phyloP scores from a whole-genome alignment of 2,888 invertebrate genomes.

The Lithophane ornitopus region DNA sequence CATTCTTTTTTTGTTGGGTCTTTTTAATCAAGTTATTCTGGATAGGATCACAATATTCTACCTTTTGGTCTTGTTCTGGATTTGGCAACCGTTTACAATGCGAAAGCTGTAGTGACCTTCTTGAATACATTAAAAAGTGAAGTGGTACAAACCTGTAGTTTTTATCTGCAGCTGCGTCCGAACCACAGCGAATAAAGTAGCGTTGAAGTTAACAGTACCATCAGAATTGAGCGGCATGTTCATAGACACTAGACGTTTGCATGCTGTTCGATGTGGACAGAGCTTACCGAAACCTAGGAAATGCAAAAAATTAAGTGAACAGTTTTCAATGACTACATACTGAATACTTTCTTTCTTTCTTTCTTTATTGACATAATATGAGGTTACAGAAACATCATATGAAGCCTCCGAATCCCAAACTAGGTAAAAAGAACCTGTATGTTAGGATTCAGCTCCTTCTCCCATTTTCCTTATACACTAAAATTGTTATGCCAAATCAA shows the following conservation, averaged over 20 bases:
- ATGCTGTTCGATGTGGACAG: slow-evolving; percentile 99
- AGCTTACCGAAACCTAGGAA: slow-evolving; percentile 98
- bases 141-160: slow-evolving; percentile 92
- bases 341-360: no score
- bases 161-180: slow-evolving; percentile 98
- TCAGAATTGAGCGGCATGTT: slow-evolving; percentile 99
- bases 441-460: no score
- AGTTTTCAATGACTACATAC: background rate
- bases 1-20: background rate
- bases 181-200: slow-evolving; percentile 99
- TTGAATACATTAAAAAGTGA: background rate
- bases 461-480: no score
- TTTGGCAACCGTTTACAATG: background rate
- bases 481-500: no score
- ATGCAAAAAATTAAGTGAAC: background rate
- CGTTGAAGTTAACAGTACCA: slow-evolving; percentile 99
- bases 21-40: background rate
- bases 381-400: no score
- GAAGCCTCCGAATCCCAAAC: no score
- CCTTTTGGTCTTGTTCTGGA: background rate
- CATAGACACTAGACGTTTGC: slow-evolving; percentile 99
- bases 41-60: background rate
- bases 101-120: background rate
- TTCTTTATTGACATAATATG: no score
- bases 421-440: no score